Base-by-base conservation (phyloP, 1,140 invertebrate species). In the Drosophila yakuba region DNA sequence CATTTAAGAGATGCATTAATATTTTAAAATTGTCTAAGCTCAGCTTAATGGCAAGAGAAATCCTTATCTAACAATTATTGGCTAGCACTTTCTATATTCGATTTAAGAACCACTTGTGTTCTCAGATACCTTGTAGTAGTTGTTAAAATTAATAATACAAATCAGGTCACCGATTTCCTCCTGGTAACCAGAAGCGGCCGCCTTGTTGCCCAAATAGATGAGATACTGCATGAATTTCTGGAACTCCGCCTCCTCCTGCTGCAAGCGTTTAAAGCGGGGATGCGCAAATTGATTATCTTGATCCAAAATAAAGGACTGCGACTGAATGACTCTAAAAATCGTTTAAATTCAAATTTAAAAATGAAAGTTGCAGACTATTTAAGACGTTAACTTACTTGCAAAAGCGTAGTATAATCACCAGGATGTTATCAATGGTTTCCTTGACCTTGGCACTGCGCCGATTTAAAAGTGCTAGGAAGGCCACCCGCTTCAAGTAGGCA, bases 351-450 rank as follows among this genome's bases (percentile, higher is more conserved):
- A n/a, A 17, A 25, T 25, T 4, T 25, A 25, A 20, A 45, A 12
- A 25, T 32, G 1, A n/a, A n/a, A 28, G 0, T 0, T 4, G 25
- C 17, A n/a, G 10, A 28, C 10, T 3, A 0, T 1, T 25, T 4
- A 38, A 23, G 28, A 43, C 4, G 6, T 6, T 11, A 45, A 39
- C 76, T 52, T 93, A 93, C 86, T 94, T 93, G 81, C 95, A 96
- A 80, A 96, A 96, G 77, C 95, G 95, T 35, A 96, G 79, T 23
- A 96, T 95, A 2, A 96, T 94, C 41, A 94, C 94, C 61, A 96
- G 96, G 3, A 96, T 95, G 80, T 94, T 95, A 15, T 95, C 94
- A 7, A 96, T 91, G 1, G 95, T 93, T 41, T 94, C 94, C 71
- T 94, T 94, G 17, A 96, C 94, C 20, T 95, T 94, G 20, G 94